Percentiles rank a stretch among this genome's conserved stretches.
These are phyloP conservation scores for Xiphophorus birchmanni DNA, from an alignment of 2,797 vertebrate genomes.

Conservation along the genomic window DNA sequence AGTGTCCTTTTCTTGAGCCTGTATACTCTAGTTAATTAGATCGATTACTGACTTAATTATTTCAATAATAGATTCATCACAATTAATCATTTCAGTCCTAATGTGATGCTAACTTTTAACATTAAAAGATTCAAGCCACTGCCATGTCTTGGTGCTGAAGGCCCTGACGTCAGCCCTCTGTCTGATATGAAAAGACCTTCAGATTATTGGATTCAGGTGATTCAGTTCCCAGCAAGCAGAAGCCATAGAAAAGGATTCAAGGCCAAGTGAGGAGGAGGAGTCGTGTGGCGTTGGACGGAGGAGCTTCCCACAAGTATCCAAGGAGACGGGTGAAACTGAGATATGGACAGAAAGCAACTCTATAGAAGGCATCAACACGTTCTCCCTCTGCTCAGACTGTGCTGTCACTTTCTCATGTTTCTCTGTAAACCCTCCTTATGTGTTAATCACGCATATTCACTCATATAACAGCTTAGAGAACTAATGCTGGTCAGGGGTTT, in stretches of 20 bases:
- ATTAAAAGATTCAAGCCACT: not conserved
- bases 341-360: not conserved
- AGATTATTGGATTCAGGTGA: not conserved
- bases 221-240: not conserved
- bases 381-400: not conserved
- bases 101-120: not conserved
- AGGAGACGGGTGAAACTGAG: not conserved
- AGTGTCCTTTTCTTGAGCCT: no score
- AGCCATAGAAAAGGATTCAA: not conserved
- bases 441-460: not conserved
- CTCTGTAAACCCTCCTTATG: not conserved
- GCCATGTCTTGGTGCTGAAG: no score
- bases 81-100: no score
- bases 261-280: not conserved
- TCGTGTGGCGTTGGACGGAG: not conserved
- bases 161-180: not conserved
- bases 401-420: not conserved
- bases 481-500: not conserved
- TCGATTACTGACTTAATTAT: no score
- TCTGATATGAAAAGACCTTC: not conserved
- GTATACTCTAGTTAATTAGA: no score
- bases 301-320: conserved; percentile 1
- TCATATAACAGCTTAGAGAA: not conserved
- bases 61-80: no score
- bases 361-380: not conserved